phyloP scores from a whole-genome alignment of 2,888 invertebrate species.

The Callimorpha dominula region DNA sequence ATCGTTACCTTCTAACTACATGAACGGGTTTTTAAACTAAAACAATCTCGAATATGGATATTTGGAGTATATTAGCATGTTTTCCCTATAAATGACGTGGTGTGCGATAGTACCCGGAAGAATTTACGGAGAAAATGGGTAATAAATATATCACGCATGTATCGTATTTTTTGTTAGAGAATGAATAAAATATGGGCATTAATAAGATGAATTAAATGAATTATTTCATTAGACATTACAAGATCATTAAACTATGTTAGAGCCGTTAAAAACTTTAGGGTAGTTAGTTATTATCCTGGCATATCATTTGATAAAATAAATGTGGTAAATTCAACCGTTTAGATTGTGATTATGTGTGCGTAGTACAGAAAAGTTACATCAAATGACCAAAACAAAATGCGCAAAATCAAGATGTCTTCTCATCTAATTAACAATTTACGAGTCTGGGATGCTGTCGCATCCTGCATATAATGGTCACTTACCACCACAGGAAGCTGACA shows the following conservation, averaged over 20 bases:
- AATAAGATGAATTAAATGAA: neutral
- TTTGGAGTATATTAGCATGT: neutral
- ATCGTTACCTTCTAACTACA: neutral
- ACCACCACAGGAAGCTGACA: slow-evolving; percentile 50
- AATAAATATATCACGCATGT: neutral
- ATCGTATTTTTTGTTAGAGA: neutral
- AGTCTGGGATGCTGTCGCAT: slow-evolving; percentile 28
- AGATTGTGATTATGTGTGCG: neutral
- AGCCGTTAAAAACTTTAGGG: neutral
- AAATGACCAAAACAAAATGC: slow-evolving; percentile 61
- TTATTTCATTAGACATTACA: neutral
- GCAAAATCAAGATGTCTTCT: slow-evolving; percentile 69
- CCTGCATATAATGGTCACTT: slow-evolving; percentile 51
- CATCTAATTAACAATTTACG: slow-evolving; percentile 29
- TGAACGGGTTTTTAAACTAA: neutral
- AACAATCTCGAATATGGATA: neutral
- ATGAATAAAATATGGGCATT: neutral
- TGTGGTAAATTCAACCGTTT: neutral
- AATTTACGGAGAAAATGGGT: slow-evolving; percentile 21
- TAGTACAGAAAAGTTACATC: slow-evolving; percentile 17
- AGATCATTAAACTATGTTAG: neutral
- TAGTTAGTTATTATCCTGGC: neutral
- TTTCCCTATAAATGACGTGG: slow-evolving; percentile 19
- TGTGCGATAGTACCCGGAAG: slow-evolving; percentile 40
- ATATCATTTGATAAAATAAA: neutral